Percentiles rank a stretch among this genome's conserved stretches.
Evolutionary conservation across 1,140 invertebrate genomes (phyloP).

Genomic region (Zeugodacus cucurbitae): DNA sequence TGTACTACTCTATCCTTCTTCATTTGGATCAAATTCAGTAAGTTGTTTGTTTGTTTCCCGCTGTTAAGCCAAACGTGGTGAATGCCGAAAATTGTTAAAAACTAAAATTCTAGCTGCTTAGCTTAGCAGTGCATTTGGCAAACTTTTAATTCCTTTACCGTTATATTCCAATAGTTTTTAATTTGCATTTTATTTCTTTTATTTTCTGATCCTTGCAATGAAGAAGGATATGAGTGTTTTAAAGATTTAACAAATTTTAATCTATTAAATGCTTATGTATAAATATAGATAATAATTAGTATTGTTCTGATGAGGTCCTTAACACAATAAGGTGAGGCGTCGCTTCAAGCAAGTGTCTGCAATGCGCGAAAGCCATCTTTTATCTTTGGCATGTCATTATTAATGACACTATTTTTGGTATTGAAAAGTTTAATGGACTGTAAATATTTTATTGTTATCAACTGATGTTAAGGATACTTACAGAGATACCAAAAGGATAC

Average conservation of each 20-base stretch:
- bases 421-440: no score
- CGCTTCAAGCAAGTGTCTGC: no score
- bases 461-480: no score
- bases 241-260: not conserved
- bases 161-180: not conserved
- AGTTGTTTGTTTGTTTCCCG: not conserved
- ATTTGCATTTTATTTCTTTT: not conserved
- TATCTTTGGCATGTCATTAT: no score
- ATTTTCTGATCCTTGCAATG: slow-evolving; percentile 15
- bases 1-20: slow-evolving; percentile 64
- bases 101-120: not conserved
- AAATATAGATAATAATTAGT: no score
- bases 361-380: no score
- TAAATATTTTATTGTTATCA: no score
- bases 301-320: no score
- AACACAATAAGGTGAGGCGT: no score
- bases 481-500: no score
- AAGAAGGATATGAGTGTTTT: slow-evolving; percentile 42
- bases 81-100: not conserved
- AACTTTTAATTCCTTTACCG: not conserved
- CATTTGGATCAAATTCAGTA: slow-evolving; percentile 55
- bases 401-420: no score
- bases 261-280: not conserved
- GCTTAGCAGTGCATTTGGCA: not conserved
- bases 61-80: not conserved